Evolutionary conservation across 2,797 vertebrate genomes (phyloP), one percentile per base, ranked within the genome.

Genomic region (Eptatretus atami): DNA sequence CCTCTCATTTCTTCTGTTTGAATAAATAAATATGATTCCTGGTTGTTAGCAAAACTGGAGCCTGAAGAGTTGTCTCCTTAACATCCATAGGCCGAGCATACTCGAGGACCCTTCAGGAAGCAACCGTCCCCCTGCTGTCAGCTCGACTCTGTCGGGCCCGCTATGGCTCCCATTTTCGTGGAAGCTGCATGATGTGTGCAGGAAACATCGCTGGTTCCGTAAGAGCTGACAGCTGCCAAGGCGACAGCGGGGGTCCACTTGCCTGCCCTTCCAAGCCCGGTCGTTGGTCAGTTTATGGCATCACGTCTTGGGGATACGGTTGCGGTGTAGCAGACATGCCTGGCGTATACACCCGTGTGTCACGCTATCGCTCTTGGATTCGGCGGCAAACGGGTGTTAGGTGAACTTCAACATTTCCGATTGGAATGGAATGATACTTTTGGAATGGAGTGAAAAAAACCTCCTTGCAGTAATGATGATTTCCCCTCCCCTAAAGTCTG

Each of bases 161-260:
- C 9, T 61, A 61, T 12, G 57, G 57, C 15, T n/a, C n/a, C 9
- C 57, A 24, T 24, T 61, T 61, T 24, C n/a, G 25, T 9, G 57
- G 57, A n/a, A 24, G 57, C 57, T 24, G 57, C 57, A 61, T 61
- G 57, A 24, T 61, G 57, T 61, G 57, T 24, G 57, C 57, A 24
- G n/a, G 57, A 61, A 12, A 24, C 57, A 44, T 44, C 31, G 31
- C 31, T 44, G 11, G 57, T 24, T n/a, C n/a, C n/a, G 12, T 10
- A 61, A 24, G 57, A 61, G 57, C 57, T 61, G 57, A 61, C 57
- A 61, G 57, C 25, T 61, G 57, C 57, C 57, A 61, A 61, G 57
- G 57, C 9, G 57, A 61, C 57, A 61, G 57, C 57, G 57, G 57
- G 57, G 57, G 57, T n/a, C 57, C 57, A n/a, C 57, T 61, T 24